Percentiles rank a stretch among this genome's conserved stretches.
Evolutionary conservation across 2,888 invertebrate species (phyloP).

Genomic region (Xestia c-nigrum): DNA sequence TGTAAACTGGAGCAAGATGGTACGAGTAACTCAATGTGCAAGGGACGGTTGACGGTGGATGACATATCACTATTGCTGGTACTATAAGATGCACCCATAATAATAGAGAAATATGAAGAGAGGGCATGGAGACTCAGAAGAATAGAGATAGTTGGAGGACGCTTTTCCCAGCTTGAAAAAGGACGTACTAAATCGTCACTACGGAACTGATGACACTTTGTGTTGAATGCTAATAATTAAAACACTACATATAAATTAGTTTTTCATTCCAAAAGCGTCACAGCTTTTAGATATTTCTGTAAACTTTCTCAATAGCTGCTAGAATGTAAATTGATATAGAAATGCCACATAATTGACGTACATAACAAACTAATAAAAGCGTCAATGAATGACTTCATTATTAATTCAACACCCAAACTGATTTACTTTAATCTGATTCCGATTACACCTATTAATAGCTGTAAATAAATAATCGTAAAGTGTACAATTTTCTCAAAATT

Average conservation of each 20-base stretch:
- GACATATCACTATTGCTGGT: background rate
- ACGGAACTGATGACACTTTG: background rate
- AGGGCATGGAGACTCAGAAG: background rate
- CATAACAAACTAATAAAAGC: background rate
- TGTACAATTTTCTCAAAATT: background rate
- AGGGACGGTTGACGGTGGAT: too few relatives aligned
- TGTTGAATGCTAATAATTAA: background rate
- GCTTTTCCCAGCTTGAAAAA: background rate
- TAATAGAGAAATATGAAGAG: too few relatives aligned
- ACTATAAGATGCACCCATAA: too few relatives aligned
- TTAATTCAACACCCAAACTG: constrained; percentile 6
- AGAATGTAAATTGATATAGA: background rate
- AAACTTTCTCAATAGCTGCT: background rate
- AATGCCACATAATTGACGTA: background rate
- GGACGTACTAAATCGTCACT: background rate
- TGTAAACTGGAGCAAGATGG: background rate
- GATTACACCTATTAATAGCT: background rate
- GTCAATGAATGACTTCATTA: background rate
- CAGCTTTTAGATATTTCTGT: background rate
- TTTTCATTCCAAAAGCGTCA: background rate
- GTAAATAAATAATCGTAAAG: background rate
- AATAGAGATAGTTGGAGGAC: background rate
- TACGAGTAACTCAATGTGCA: background rate
- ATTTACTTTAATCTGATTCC: constrained; percentile 5
- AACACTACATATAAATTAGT: too few relatives aligned